These are phyloP conservation scores for Danaus melanippus DNA, from an alignment of 1,140 invertebrate species.

Conservation along the genomic window DNA sequence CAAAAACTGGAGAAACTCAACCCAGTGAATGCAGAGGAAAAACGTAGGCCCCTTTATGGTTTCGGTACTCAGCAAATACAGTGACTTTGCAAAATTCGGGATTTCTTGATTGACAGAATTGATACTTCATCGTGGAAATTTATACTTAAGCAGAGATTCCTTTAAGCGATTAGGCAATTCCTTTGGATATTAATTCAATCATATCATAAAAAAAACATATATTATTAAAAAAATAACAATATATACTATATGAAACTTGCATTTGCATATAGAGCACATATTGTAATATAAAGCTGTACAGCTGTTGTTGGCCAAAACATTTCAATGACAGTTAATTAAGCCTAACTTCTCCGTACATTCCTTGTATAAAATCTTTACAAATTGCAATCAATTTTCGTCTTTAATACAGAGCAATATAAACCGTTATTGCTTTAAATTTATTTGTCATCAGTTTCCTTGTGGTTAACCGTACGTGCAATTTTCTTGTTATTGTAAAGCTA, in stretches of 20 bases:
- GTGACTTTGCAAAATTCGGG: slow-evolving; percentile 32
- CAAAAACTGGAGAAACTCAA: slow-evolving; percentile 48
- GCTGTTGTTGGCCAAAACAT: slow-evolving; percentile 11
- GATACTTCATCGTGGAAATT: slow-evolving; percentile 21
- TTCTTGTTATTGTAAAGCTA: slow-evolving; percentile 14
- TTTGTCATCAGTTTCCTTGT: slow-evolving; percentile 1
- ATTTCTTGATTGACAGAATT: slow-evolving; percentile 32
- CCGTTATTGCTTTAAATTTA: slow-evolving; percentile 5
- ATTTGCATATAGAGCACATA: too few species aligned
- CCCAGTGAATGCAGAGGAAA: slow-evolving; percentile 37
- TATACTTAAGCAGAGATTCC: slow-evolving; percentile 13
- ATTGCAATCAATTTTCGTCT: slow-evolving; percentile 1
- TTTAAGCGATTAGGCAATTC: too few species aligned
- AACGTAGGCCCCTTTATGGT: slow-evolving; percentile 45
- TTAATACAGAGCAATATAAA: slow-evolving; percentile 8
- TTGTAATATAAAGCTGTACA: too few species aligned
- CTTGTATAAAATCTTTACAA: slow-evolving; percentile 6
- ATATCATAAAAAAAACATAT: too few species aligned
- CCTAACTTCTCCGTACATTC: slow-evolving; percentile 13
- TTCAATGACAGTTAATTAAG: slow-evolving; percentile 15
- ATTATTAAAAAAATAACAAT: too few species aligned
- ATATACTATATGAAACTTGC: too few species aligned
- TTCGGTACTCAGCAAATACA: slow-evolving; percentile 43
- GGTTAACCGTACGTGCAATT: slow-evolving; percentile 13
- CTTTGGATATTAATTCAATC: too few species aligned